Percentiles rank a stretch among this genome's conserved stretches.
phyloP scores from a whole-genome alignment of 2,888 invertebrate species.

The Drosophila fulvimacula region DNA sequence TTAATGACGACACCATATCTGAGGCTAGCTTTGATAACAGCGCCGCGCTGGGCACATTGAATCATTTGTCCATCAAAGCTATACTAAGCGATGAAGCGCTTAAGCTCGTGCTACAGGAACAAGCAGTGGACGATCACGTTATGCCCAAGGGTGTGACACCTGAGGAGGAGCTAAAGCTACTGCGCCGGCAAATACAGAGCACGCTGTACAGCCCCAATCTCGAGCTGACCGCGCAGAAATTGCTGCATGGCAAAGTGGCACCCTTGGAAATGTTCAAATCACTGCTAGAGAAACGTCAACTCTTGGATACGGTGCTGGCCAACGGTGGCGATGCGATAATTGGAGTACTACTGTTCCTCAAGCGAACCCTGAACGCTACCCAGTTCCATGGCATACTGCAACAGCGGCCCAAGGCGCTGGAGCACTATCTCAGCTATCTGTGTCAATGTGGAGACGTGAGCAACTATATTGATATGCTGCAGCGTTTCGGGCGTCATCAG shows the following conservation, averaged over 20 bases:
- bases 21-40: slow-evolving; percentile 84
- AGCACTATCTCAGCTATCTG: slow-evolving; percentile 91
- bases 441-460: slow-evolving; percentile 86
- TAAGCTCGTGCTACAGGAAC: slow-evolving; percentile 79
- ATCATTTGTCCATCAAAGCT: slow-evolving; percentile 82
- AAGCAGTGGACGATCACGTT: slow-evolving; percentile 78
- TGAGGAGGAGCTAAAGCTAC: slow-evolving; percentile 84
- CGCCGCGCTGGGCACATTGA: slow-evolving; percentile 63
- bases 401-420: slow-evolving; percentile 89
- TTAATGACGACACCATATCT: slow-evolving; percentile 83
- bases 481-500: slow-evolving; percentile 88
- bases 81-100: slow-evolving; percentile 82
- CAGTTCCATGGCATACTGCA: slow-evolving; percentile 89
- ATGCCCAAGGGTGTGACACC: slow-evolving; percentile 81
- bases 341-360: slow-evolving; percentile 89
- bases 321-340: slow-evolving; percentile 91
- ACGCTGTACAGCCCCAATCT: slow-evolving; percentile 82
- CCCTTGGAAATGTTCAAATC: slow-evolving; percentile 86
- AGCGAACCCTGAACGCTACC: slow-evolving; percentile 89
- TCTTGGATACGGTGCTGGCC: slow-evolving; percentile 89
- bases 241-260: slow-evolving; percentile 86
- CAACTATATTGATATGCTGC: slow-evolving; percentile 87
- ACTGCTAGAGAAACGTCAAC: slow-evolving; percentile 89
- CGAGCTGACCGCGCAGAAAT: slow-evolving; percentile 77
- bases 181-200: slow-evolving; percentile 81